Evolutionary conservation across 2,113 vertebrate genomes (phyloP).

Genomic region (Aplodontia rufa): DNA sequence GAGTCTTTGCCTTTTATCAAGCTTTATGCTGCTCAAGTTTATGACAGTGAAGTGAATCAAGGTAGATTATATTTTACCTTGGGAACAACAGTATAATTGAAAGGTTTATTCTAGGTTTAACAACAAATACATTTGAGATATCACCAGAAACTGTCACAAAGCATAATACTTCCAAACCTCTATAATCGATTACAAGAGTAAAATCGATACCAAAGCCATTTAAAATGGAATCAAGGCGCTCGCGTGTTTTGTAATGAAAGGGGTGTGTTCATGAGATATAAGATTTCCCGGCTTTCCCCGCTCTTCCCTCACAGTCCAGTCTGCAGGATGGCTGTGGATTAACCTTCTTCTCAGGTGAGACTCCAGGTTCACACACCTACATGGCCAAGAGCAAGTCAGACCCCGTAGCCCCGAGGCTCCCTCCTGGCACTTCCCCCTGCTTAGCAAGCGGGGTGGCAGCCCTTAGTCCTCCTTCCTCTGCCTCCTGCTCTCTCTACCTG

Average conservation of each 20-base stretch:
- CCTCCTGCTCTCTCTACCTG: background rate
- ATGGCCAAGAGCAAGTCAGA: background rate
- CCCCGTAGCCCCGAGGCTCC: background rate
- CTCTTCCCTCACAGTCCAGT: background rate
- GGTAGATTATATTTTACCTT: slow-evolving; percentile 24
- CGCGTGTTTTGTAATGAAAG: background rate
- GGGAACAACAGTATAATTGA: background rate
- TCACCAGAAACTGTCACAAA: slow-evolving; percentile 8
- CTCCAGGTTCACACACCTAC: background rate
- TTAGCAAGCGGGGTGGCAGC: background rate
- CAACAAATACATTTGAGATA: slow-evolving; percentile 25
- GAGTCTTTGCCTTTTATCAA: slow-evolving; percentile 53
- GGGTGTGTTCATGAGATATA: background rate
- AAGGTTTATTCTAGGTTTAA: slow-evolving; percentile 44
- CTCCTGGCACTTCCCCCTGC: background rate
- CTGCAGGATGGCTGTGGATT: background rate
- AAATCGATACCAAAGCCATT: background rate
- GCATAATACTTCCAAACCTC: background rate
- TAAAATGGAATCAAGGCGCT: background rate
- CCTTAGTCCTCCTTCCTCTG: background rate
- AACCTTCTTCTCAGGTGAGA: background rate
- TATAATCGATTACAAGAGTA: slow-evolving; percentile 7
- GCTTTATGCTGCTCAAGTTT: slow-evolving; percentile 26
- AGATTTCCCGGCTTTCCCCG: background rate
- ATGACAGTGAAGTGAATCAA: slow-evolving; percentile 29